These are phyloP conservation scores for Argyresthia albistria DNA, from an alignment of 2,888 invertebrate genomes.

Conservation along the genomic window DNA sequence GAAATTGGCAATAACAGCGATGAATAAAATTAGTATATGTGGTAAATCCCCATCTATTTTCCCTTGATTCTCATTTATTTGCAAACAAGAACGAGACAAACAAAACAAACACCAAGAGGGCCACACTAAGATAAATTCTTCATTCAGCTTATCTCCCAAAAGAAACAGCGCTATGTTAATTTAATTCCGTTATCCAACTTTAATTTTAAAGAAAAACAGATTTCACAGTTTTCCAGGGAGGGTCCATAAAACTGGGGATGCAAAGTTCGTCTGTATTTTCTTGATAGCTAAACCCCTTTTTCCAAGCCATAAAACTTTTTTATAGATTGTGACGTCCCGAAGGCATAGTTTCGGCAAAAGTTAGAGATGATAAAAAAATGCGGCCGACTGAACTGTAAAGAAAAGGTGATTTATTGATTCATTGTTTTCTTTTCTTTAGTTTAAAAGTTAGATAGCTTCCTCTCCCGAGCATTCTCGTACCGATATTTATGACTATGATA, in stretches of 20 bases:
- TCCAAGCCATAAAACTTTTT: constrained; percentile 61
- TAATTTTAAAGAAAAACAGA: background rate
- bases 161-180: no score
- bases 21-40: no score
- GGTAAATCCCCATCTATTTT: no score
- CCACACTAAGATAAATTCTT: no score
- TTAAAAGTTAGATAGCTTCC: background rate
- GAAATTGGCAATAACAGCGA: no score
- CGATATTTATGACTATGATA: no score
- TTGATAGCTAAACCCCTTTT: constrained; percentile 55
- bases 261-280: constrained; percentile 47
- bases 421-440: background rate
- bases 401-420: constrained; percentile 4
- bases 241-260: constrained; percentile 30
- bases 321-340: constrained; percentile 49
- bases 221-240: background rate
- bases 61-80: no score
- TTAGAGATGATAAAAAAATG: constrained; percentile 43
- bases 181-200: no score
- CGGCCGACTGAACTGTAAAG: constrained; percentile 28
- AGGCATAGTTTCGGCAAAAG: constrained; percentile 47
- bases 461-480: background rate
- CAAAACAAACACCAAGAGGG: no score
- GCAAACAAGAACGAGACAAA: no score
- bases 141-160: no score